These are phyloP conservation scores for Orchestia grillus DNA, from an alignment of 1,140 invertebrate genomes.

Conservation along the genomic window DNA sequence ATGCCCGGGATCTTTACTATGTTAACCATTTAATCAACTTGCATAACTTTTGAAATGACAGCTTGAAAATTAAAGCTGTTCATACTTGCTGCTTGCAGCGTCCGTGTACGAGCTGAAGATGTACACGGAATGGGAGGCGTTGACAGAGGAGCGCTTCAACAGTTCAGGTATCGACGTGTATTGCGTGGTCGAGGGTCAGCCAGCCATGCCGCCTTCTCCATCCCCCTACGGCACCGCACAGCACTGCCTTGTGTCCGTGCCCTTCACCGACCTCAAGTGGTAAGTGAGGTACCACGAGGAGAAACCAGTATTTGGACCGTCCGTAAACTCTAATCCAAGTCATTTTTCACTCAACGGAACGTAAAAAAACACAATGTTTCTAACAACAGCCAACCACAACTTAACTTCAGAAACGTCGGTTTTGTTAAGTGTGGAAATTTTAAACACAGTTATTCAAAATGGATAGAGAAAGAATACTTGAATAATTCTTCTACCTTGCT, in stretches of 20 bases:
- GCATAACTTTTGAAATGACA: background rate
- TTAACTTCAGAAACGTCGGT: too few species aligned
- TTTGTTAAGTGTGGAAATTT: too few species aligned
- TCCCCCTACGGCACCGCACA: constrained; percentile 61
- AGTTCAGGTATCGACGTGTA: constrained; percentile 65
- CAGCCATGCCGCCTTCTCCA: constrained; percentile 59
- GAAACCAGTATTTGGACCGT: too few species aligned
- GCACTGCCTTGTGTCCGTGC: constrained; percentile 63
- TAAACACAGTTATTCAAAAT: too few species aligned
- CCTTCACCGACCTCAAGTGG: constrained; percentile 67
- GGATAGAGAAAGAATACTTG: too few species aligned
- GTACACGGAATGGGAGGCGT: constrained; percentile 63
- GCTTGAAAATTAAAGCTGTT: background rate
- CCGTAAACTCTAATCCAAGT: too few species aligned
- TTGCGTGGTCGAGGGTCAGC: constrained; percentile 61
- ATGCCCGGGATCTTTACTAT: background rate
- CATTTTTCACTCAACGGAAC: too few species aligned
- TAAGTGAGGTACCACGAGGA: constrained; percentile 30
- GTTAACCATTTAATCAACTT: background rate
- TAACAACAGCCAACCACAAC: too few species aligned
- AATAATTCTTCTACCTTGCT: too few species aligned
- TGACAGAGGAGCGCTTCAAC: constrained; percentile 64
- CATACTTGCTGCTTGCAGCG: constrained; percentile 48
- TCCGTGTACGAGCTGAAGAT: constrained; percentile 67
- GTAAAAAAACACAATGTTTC: too few species aligned